These are phyloP conservation scores for Eptesicus fuscus DNA, from an alignment of 2,113 vertebrate genomes.

Conservation along the genomic window DNA sequence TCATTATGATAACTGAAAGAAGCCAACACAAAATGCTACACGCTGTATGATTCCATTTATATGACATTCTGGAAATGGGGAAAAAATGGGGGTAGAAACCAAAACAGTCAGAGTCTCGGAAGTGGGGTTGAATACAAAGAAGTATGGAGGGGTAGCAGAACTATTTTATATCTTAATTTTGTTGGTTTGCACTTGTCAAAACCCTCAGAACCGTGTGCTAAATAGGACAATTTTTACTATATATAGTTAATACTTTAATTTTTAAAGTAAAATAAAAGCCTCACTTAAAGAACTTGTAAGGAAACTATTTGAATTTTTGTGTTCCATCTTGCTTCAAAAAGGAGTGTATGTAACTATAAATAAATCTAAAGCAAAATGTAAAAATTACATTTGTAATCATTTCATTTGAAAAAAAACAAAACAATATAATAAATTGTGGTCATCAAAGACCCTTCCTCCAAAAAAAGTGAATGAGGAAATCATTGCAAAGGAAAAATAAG, in stretches of 20 bases:
- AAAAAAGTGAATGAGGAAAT: neutral
- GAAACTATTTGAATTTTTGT: neutral
- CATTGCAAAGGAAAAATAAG: neutral
- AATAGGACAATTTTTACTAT: neutral
- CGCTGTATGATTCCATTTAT: neutral
- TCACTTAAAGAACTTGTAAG: neutral
- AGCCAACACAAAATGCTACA: neutral
- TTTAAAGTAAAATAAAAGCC: neutral
- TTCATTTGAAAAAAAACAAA: neutral
- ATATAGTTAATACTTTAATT: neutral
- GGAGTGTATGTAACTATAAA: neutral
- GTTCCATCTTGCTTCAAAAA: neutral
- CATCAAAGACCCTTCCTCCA: neutral
- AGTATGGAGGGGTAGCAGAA: neutral
- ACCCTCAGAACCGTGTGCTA: neutral
- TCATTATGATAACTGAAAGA: neutral
- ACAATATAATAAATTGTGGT: neutral
- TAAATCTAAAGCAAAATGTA: neutral
- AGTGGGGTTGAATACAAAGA: neutral
- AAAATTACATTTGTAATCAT: neutral
- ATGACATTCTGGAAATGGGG: neutral
- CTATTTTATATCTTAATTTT: neutral
- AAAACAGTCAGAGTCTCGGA: neutral
- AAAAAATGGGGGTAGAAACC: neutral
- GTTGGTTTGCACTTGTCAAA: neutral